Percentiles rank a stretch among this genome's conserved stretches.
phyloP scores from a whole-genome alignment of 1,140 invertebrate species.

The Battus philenor region DNA sequence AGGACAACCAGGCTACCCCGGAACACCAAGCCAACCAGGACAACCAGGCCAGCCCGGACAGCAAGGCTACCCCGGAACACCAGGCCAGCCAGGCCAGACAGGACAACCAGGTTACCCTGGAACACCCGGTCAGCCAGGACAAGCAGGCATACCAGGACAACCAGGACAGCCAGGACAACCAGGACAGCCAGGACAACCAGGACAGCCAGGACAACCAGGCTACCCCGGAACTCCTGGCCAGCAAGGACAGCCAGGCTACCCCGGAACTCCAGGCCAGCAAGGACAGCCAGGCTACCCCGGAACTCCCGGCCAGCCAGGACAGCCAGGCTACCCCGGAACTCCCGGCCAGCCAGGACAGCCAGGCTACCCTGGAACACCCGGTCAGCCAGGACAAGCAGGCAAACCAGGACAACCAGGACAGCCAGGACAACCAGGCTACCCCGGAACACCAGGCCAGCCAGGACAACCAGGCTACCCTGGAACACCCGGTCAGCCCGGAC shows the following conservation, averaged over 20 bases:
- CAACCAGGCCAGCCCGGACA: constrained; percentile 17
- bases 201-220: constrained; percentile 32
- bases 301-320: constrained; percentile 21
- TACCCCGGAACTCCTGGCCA: constrained; percentile 21
- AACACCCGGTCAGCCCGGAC: constrained; percentile 18
- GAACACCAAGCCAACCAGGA: constrained; percentile 15
- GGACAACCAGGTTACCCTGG: constrained; percentile 27
- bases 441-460: constrained; percentile 24
- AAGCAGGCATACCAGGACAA: constrained; percentile 27
- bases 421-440: constrained; percentile 19
- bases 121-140: constrained; percentile 25
- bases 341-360: constrained; percentile 22
- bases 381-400: constrained; percentile 20
- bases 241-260: constrained; percentile 17
- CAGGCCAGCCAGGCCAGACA: constrained; percentile 28
- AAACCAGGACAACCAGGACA: constrained; percentile 19
- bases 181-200: constrained; percentile 29
- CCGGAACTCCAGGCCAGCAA: constrained; percentile 24
- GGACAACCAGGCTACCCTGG: constrained; percentile 22
- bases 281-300: constrained; percentile 27
- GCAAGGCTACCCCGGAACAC: constrained; percentile 19
- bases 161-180: constrained; percentile 28
- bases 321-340: constrained; percentile 15
- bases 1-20: constrained; percentile 18
- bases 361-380: constrained; percentile 23